Base-by-base conservation (phyloP, 2,888 invertebrate genomes). In the Agriopis leucophaearia region DNA sequence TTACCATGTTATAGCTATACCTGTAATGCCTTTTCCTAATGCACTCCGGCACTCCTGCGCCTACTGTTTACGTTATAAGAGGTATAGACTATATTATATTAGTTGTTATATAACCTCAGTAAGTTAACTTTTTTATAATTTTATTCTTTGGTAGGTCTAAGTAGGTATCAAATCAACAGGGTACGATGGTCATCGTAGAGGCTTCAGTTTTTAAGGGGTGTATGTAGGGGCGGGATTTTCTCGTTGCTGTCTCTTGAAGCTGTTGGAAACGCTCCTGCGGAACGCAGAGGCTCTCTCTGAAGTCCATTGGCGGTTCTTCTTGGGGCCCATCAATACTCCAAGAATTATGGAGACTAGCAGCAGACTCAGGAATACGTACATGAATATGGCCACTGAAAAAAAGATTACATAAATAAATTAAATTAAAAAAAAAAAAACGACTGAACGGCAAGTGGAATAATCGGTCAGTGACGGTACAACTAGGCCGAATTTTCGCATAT, bases 221-320 rank as follows among this genome's bases (percentile, higher is more conserved):
- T 62, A 50, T 13, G 27, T 67, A 6, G 67, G 69, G 5, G 74
- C 55, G 5, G 72, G 73, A 8, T 27, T 15, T 0, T 27, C 27
- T 13, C 15, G 36, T 2, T 27, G 45, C 57, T 78, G 73, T 68
- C 77, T 85, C 13, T 72, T 74, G 69, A 88, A 78, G 72, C 88
- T 88, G 66, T 77, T 78, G 8, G 84, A 77, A 35, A 90, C 48
- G 48, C 80, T 80, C 48, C 71, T 69, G 27, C 85, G 78, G 45
- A 85, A 1, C 4, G 64, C n/a, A 0, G 77, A 47, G 1, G 84
- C 82, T 45, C 82, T 79, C 0, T 61, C 13, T 61, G 70, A 72
- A 0, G 87, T 84, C 88, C 89, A 88, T n/a, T 80, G 66, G 3
- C 91, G 81, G 76, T 84, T 84, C 69, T 76, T 85, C 76, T 84